Evolutionary conservation across 2,113 vertebrate genomes (phyloP), one percentile per base, ranked within the genome.

Genomic region (Odocoileus virginianus): DNA sequence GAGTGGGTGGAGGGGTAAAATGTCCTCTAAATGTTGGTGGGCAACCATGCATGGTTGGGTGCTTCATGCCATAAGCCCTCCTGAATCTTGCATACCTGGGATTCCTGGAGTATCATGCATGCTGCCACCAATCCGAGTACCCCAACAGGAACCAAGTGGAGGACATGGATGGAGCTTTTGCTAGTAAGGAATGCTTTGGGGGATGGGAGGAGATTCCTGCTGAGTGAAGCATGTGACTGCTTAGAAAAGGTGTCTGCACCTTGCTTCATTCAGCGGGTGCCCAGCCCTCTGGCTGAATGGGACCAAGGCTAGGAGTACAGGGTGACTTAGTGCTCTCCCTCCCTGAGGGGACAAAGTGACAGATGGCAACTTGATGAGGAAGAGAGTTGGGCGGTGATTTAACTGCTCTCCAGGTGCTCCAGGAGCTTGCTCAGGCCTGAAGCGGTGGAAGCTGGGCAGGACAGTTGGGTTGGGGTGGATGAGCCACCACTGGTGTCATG

Each of bases 51-150:
- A 16, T 76, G 97, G 89, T 15, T 2, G 6, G 81, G 83, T 67
- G 60, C 84, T 89, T 54, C 81, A 36, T 43, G 87, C 95, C 93
- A 50, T 11, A 57, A 93, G 82, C 60, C 88, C 87, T 91, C 86
- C 95, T 52, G 43, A 92, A 57, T 67, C 71, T 19, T 25, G 36
- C 95, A 93, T 97, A 82, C 96, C 79, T 97, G 74, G 61, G 40
- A 97, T 98, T 96, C 98, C 87, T 95, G 87, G 87, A 93, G 71
- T 58, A 33, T 76, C 86, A 81, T 36, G 90, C 87, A 19, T 67
- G 95, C 86, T 96, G 88, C 95, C 50, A 40, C 58, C 78, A 57
- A 81, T 33, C 71, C 17, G 1, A 40, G 94, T 2, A 45, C 88
- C 86, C 91, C 61, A 33, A 12, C 33, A 93, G 87, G 87, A 85